Conservation (phyloP, 2,113 vertebrate species). For the Procavia capensis region DNA sequence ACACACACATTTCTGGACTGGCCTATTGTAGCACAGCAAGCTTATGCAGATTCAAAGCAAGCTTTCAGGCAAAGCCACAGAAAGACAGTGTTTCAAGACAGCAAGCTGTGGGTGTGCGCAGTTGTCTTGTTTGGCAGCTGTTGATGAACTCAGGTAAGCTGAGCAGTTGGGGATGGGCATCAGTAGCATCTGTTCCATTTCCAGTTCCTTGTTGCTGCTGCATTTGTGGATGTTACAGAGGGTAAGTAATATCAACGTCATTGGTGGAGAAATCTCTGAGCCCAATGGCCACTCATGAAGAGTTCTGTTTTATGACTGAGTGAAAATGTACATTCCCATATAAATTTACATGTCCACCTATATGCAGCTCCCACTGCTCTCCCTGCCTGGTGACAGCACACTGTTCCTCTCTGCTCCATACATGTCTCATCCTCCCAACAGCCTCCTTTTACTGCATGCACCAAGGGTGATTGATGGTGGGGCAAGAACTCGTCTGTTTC, state of each 20-base stretch:
- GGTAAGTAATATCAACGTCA: background rate
- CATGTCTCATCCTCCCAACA: too few species aligned
- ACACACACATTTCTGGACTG: background rate
- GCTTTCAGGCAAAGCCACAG: background rate
- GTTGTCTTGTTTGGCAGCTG: background rate
- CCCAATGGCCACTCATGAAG: background rate
- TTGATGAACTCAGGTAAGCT: background rate
- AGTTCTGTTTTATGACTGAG: too few species aligned
- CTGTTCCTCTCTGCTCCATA: too few species aligned
- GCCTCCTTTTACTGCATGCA: too few species aligned
- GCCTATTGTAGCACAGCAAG: background rate
- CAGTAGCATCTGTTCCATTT: background rate
- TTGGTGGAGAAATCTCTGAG: background rate
- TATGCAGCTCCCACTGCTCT: too few species aligned
- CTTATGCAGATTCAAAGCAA: background rate
- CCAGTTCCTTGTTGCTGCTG: background rate
- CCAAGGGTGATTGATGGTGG: background rate
- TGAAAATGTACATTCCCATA: too few species aligned
- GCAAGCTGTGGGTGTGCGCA: background rate
- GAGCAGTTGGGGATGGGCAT: fast-evolving
- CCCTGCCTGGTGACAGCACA: too few species aligned
- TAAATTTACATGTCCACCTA: too few species aligned
- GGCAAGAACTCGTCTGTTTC: background rate
- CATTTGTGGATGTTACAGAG: background rate
- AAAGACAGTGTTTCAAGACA: background rate